Evolutionary conservation across 2,797 vertebrate genomes (phyloP).

Genomic region (Eptatretus atami): DNA sequence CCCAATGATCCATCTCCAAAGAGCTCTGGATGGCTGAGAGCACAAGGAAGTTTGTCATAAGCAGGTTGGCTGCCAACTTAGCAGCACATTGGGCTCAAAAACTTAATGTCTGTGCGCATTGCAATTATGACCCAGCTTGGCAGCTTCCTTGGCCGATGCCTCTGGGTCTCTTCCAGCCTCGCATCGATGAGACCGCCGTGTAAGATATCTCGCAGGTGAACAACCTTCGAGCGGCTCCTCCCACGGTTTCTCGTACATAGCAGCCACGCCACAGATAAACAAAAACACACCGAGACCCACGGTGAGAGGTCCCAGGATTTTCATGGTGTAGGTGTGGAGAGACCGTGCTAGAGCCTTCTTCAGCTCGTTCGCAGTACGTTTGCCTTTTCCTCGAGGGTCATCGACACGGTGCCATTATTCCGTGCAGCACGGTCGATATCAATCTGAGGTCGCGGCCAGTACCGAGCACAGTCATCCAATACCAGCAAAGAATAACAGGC

Average conservation of each 20-base stretch:
- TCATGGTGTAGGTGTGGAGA: slow-evolving; percentile 73
- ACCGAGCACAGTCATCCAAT: slow-evolving; percentile 91
- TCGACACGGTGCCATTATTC: slow-evolving; percentile 8
- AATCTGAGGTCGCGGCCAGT: slow-evolving; percentile 38
- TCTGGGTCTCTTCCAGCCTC: slow-evolving; percentile 50
- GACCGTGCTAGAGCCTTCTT: slow-evolving; percentile 51
- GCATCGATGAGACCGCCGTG: slow-evolving; percentile 90
- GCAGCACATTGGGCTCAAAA: slow-evolving; percentile 22
- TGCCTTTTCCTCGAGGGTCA: slow-evolving; percentile 15
- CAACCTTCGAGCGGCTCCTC: slow-evolving; percentile 58
- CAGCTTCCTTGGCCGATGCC: slow-evolving; percentile 30
- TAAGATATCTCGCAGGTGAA: slow-evolving; percentile 98
- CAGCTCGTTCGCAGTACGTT: slow-evolving; percentile 14
- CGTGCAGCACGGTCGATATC: background rate
- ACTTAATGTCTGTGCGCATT: slow-evolving; percentile 20
- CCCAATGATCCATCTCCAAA: too few relatives aligned
- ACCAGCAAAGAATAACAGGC: slow-evolving; percentile 40
- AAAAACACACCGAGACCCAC: slow-evolving; percentile 99
- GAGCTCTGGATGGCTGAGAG: background rate
- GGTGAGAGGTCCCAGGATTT: slow-evolving; percentile 89
- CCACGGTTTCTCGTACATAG: slow-evolving; percentile 90
- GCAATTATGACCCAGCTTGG: slow-evolving; percentile 16
- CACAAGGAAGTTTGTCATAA: slow-evolving; percentile 28
- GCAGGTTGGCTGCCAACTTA: slow-evolving; percentile 28
- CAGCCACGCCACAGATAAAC: slow-evolving; percentile 89